Base-by-base conservation (phyloP, 2,888 invertebrate species). In the Mesochorus sp. region DNA sequence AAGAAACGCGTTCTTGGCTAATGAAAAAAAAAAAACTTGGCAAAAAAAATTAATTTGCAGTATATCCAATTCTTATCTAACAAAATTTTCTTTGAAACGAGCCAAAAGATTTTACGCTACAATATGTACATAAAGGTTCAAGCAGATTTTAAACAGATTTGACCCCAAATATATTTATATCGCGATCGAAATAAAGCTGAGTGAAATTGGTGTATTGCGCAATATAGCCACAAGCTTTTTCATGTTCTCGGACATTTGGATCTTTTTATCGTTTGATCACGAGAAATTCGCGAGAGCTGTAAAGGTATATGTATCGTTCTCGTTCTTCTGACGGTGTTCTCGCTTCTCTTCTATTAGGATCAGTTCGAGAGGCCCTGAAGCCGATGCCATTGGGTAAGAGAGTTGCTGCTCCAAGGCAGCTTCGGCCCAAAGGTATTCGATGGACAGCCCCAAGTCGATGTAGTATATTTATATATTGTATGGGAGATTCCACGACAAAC, bases 361-460 rank as follows among this genome's bases (percentile, higher is more conserved):
- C 66, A 34, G 62, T 55, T 72, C 44, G 72, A 72, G 68, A 72
- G 77, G 61, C 76, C 72, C 71, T 14, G 42, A 34, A 67, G 55
- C 47, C 47, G 24, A 44, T 59, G 57, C 55, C 44, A 53, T 77
- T 72, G 67, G 67, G 77, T 39, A 77, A 77, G 62, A 72, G 67
- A 59, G 51, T 53, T 42, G 57, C 31, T 51, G 76, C 61, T 44
- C n/a, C n/a, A 55, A 42, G 42, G 39, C 72, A 67, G 53, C 24
- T 47, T 77, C 67, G 66, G 39, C 47, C 55, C 67, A 37, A 21
- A 62, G 72, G 77, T 67, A 67, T 61, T 67, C 42, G 47, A 67
- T 62, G 67, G 62, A 67, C 72, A 72, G 77, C 55, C n/a, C n/a
- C n/a, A n/a, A 59, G 49, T 31, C 5, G 17, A 14, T 17, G 17